These are phyloP conservation scores for Mallotus villosus DNA, from an alignment of 2,797 vertebrate genomes.

Conservation along the genomic window DNA sequence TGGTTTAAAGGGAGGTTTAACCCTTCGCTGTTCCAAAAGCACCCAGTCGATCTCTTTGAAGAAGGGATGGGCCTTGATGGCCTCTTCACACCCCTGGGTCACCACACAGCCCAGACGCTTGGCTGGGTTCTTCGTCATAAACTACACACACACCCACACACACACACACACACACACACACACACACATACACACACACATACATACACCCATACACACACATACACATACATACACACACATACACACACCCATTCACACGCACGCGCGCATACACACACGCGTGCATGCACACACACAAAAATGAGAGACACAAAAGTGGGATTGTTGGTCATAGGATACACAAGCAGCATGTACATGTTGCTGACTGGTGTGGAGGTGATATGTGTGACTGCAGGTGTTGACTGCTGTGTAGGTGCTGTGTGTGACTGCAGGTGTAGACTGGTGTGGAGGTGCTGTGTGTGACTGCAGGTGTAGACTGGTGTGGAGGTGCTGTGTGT, in stretches of 20 bases:
- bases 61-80: conserved; percentile 95
- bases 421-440: too few relatives aligned
- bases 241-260: not conserved
- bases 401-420: too few relatives aligned
- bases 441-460: too few relatives aligned
- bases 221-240: too few relatives aligned
- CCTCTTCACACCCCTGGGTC: conserved; percentile 90
- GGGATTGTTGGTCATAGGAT: not conserved
- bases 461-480: too few relatives aligned
- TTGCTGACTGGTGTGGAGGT: too few relatives aligned
- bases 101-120: conserved; percentile 96
- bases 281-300: too few relatives aligned
- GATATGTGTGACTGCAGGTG: too few relatives aligned
- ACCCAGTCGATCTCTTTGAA: conserved; percentile 99
- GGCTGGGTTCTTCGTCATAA: conserved; percentile 98
- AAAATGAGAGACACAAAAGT: not conserved
- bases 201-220: conserved; percentile 18
- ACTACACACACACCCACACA: conserved; percentile 68
- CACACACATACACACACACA: conserved; percentile 11
- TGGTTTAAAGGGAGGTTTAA: conserved; percentile 98
- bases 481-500: too few relatives aligned
- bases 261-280: not conserved
- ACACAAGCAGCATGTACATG: not conserved
- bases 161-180: not conserved
- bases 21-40: conserved; percentile 93